Evolutionary conservation across 1,140 invertebrate genomes (phyloP), one percentile per base, ranked within the genome.

Genomic region (Spodoptera frugiperda): DNA sequence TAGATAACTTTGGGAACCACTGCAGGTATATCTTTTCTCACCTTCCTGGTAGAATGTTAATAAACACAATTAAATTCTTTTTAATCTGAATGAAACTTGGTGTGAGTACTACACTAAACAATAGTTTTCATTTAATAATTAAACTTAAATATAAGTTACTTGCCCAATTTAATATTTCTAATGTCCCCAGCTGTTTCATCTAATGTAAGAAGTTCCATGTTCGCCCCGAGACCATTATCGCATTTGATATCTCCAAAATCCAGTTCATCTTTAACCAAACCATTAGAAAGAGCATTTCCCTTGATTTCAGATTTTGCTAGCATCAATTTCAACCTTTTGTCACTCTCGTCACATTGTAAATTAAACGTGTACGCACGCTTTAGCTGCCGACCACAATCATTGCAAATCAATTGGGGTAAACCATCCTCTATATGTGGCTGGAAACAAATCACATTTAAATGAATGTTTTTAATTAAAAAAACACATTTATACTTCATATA

Each of bases 371-470:
- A 92, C n/a, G 83, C 76, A 74, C 84, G 76, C 82, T 91, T 92
- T 8, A 93, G 79, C 59, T 91, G 87, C 14, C 85, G 81, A 49
- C 78, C 79, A 63, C 92, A 93, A 33, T 91, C 87, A 74, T 92
- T 93, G 61, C 92, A 93, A 30, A 93, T 92, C 61, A 85, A 76
- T 21, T 82, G 83, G 9, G 92, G 92, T 46, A 93, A 59, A 70
- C 89, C 86, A 78, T 93, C 92, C 19, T 87, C 87, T 84, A 83
- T 61, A 14, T 51, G 61, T 25, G 88, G 91, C 91, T 93, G 72
- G 39, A 82, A 85, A 76, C 48, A 57, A 70, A 80, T 39, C 10
- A 39, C 15, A 25, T 19, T 17, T 2, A 44, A 71, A n/a, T 5
- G 21, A 4, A 67, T 48, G 46, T 48, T 48, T 49, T 3, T 49